Base-by-base conservation (phyloP, 2,888 invertebrate species). In the Rhamnusium bicolor region DNA sequence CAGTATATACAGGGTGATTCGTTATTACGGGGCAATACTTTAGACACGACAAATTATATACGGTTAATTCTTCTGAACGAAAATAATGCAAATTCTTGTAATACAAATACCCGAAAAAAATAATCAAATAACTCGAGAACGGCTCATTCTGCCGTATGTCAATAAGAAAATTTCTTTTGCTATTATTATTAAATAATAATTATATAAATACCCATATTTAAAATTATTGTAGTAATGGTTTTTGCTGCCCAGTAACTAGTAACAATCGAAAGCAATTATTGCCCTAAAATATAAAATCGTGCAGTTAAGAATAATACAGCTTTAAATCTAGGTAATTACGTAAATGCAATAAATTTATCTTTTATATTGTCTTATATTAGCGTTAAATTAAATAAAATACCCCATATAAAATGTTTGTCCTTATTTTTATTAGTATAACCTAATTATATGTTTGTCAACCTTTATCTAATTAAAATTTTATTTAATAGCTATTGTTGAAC, bases 401-500 rank as follows among this genome's bases (percentile, higher is more conserved):
- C 3, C 4, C 10, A 40, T 40, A 40, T n/a, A 40, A n/a, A 40
- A n/a, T 40, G 40, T 40, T 40, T n/a, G 40, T 40, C 40, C 40
- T 40, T 40, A 40, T 10, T 61, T 61, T 47, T 61, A 19, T 60
- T 60, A 18, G 46, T 7, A 47, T 46, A 29, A 19, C 61, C 61
- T 47, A 61, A 46, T 40, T 40, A 40, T 12, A n/a, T 61, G 61
- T 61, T 61, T 60, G 40, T 29, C 47, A 61, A 61, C 46, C 46
- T 61, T 61, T 61, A 61, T 46, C 53, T 69, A 49, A 58, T 69
- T 61, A 61, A 69, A 69, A 53, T 19, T 69, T 51, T 16, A 27
- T 51, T 32, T 46, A 53, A n/a, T 27, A 24, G 7, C 69, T n/a
- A 61, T 61, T 69, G 69, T 61, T 29, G 47, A 51, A 46, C 27